Conservation (phyloP, 2,113 vertebrate genomes). For the Melanocharis versteri region DNA sequence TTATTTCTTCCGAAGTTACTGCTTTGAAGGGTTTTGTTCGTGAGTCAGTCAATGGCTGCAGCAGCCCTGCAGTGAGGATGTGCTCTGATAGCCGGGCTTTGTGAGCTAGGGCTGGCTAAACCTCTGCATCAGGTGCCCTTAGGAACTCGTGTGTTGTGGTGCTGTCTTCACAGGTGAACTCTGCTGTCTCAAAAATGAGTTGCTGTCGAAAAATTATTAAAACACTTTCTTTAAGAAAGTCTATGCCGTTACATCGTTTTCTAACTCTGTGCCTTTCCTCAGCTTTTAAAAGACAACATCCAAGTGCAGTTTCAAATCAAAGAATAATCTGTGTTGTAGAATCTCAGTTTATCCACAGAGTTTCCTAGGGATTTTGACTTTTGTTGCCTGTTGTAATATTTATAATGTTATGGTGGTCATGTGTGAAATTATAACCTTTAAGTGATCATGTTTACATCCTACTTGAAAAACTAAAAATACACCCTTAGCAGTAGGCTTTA, state of each 20-base stretch:
- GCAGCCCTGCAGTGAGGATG: background rate
- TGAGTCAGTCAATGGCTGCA: background rate
- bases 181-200: background rate
- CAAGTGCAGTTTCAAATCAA: background rate
- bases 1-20: background rate
- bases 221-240: background rate
- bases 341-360: background rate
- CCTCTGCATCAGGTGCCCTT: background rate
- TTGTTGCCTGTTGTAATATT: background rate
- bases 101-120: background rate
- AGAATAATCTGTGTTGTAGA: background rate
- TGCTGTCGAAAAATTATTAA: background rate
- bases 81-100: background rate
- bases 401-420: background rate
- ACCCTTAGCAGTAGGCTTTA: background rate
- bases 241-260: rapidly evolving
- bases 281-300: background rate
- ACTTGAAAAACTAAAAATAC: background rate
- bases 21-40: background rate
- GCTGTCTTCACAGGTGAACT: background rate
- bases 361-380: background rate
- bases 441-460: background rate
- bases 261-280: background rate
- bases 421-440: background rate
- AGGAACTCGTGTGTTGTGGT: background rate